phyloP scores from a whole-genome alignment of 2,888 invertebrate genomes.

The Heliconius aoede region DNA sequence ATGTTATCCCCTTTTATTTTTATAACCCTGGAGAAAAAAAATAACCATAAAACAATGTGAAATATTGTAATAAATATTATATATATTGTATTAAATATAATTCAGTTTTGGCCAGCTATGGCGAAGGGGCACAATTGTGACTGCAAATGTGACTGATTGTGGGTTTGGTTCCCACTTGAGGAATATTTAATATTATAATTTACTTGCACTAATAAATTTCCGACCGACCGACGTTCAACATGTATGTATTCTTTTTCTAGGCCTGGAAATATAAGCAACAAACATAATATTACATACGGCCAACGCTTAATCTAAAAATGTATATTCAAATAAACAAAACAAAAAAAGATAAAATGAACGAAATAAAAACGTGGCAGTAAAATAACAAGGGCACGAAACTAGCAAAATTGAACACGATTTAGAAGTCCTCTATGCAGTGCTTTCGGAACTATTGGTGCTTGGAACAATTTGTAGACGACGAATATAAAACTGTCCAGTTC shows the following conservation, averaged over 20 bases:
- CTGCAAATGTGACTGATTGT: too few species aligned
- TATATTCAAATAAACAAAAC: background rate
- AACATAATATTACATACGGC: background rate
- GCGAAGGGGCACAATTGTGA: too few species aligned
- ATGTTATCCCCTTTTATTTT: too few species aligned
- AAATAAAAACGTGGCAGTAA: slow-evolving; percentile 21
- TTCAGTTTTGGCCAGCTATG: too few species aligned
- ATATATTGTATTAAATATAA: slow-evolving; percentile 1
- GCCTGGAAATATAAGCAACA: too few species aligned
- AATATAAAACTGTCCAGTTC: background rate
- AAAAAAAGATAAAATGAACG: background rate
- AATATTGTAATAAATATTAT: slow-evolving; percentile 32
- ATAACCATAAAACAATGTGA: slow-evolving; percentile 43
- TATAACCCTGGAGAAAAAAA: slow-evolving; percentile 32
- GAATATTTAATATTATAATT: too few species aligned
- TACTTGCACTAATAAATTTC: too few species aligned
- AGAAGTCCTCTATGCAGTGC: slow-evolving; percentile 16
- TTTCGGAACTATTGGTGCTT: slow-evolving; percentile 5
- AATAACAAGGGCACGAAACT: slow-evolving; percentile 16
- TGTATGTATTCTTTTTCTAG: too few species aligned
- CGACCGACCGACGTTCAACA: too few species aligned
- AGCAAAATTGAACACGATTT: slow-evolving; percentile 20
- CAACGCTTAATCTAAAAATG: background rate
- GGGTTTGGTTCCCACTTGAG: too few species aligned
- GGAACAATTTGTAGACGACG: background rate